A percentile compares a stretch with the other conserved stretches of the same genome.
phyloP scores from a whole-genome alignment of 1,140 invertebrate species.

The Telenomus remus region DNA sequence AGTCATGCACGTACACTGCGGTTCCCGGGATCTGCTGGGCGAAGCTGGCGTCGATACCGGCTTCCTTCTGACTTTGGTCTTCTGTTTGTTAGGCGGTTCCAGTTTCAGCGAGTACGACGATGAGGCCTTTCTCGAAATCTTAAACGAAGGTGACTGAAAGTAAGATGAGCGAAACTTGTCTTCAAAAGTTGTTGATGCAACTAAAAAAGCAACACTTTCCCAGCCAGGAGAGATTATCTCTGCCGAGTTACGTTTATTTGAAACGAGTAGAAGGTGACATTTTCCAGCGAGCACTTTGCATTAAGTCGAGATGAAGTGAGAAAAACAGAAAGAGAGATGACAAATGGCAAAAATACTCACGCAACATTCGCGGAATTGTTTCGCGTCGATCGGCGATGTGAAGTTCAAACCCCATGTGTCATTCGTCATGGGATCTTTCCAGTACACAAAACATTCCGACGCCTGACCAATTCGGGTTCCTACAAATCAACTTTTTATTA shows the following conservation, averaged over 20 bases:
- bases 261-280: too few species aligned
- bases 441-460: conserved; percentile 98
- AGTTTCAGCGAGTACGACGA: conserved; percentile 96
- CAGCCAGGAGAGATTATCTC: conserved; percentile 5
- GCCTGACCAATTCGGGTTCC: conserved; percentile 97
- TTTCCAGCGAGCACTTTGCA: not conserved
- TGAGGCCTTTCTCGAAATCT: conserved; percentile 96
- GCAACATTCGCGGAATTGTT: conserved; percentile 97
- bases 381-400: conserved; percentile 96
- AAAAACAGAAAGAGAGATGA: not conserved
- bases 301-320: not conserved
- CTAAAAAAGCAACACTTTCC: conserved; percentile 1
- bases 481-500: conserved; percentile 72
- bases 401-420: conserved; percentile 99
- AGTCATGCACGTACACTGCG: conserved; percentile 96
- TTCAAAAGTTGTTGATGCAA: conserved; percentile 15
- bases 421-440: conserved; percentile 97
- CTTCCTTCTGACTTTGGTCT: conserved; percentile 88
- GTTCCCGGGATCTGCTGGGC: conserved; percentile 90
- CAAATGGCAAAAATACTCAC: conserved; percentile 82
- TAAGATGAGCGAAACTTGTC: conserved; percentile 27
- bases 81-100: conserved; percentile 90
- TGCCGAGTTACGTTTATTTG: not conserved
- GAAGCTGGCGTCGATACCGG: conserved; percentile 95
- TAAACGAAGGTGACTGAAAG: conserved; percentile 96